Percentiles rank a stretch among this genome's conserved stretches.
Conservation (phyloP, 2,113 vertebrate genomes). For the Mus pahari region DNA sequence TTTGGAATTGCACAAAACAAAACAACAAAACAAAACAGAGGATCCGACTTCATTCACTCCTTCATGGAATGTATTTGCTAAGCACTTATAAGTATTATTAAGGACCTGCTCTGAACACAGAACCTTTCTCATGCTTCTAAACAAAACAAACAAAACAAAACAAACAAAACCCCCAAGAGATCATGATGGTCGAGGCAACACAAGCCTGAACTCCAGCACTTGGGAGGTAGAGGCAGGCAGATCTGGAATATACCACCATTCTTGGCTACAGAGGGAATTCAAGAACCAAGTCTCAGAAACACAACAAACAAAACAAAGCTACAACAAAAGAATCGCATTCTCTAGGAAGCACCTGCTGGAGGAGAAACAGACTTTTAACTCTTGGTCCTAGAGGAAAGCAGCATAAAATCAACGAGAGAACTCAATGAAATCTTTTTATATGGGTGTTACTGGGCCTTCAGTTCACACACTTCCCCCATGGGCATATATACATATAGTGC, state of each 20-base stretch:
- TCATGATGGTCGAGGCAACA: background rate
- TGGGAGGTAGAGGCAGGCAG: background rate
- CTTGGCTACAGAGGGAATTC: background rate
- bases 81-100: background rate
- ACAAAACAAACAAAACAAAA: background rate
- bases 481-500: background rate
- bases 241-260: background rate
- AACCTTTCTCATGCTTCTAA: background rate
- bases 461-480: background rate
- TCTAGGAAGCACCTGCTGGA: background rate
- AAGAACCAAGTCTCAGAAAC: background rate
- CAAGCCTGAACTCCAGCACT: background rate
- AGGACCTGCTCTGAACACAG: background rate
- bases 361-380: background rate
- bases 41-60: background rate
- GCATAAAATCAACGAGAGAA: background rate
- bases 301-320: background rate
- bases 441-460: background rate
- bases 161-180: background rate
- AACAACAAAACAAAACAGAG: background rate
- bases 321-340: background rate
- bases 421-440: background rate
- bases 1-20: conserved; percentile 33
- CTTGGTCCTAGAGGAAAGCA: background rate
- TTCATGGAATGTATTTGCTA: background rate